Conservation (phyloP, 1,140 invertebrate species). For the Pararge aegeria region DNA sequence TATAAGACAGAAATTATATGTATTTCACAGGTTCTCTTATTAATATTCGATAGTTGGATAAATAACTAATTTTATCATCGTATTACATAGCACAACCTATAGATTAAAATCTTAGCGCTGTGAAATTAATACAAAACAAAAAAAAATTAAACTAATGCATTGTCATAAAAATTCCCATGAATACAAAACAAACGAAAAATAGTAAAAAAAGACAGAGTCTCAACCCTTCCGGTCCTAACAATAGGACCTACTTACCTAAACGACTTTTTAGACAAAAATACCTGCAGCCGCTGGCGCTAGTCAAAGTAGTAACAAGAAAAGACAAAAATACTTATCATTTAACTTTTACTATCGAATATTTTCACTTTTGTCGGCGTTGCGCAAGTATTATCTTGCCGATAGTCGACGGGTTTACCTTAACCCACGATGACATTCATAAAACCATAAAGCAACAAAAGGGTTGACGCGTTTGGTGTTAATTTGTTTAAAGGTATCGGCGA, state of each 20-base stretch:
- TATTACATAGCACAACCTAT: no score
- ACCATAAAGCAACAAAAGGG: slow-evolving; percentile 65
- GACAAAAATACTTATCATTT: slow-evolving; percentile 39
- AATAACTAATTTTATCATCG: no score
- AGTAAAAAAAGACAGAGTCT: slow-evolving; percentile 6
- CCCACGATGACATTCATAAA: slow-evolving; percentile 52
- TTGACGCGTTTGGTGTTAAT: slow-evolving; percentile 66
- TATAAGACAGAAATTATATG: no score
- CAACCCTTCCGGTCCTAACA: slow-evolving; percentile 36
- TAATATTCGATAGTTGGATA: no score
- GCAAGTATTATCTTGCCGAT: slow-evolving; percentile 35
- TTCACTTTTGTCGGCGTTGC: slow-evolving; percentile 74
- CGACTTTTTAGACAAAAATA: slow-evolving; percentile 4
- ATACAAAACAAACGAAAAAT: neutral
- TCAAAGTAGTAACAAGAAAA: slow-evolving; percentile 31
- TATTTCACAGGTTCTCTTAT: no score
- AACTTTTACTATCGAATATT: slow-evolving; percentile 60
- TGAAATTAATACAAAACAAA: slow-evolving; percentile 1
- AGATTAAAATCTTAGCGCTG: neutral
- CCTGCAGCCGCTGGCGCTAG: slow-evolving; percentile 35
- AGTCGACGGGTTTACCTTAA: slow-evolving; percentile 36
- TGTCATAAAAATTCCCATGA: slow-evolving; percentile 21
- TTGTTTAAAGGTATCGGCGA: slow-evolving; percentile 59
- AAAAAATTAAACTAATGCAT: neutral
- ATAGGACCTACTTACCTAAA: neutral